These are phyloP conservation scores for Mirounga angustirostris DNA, from an alignment of 2,113 vertebrate species.

Conservation along the genomic window DNA sequence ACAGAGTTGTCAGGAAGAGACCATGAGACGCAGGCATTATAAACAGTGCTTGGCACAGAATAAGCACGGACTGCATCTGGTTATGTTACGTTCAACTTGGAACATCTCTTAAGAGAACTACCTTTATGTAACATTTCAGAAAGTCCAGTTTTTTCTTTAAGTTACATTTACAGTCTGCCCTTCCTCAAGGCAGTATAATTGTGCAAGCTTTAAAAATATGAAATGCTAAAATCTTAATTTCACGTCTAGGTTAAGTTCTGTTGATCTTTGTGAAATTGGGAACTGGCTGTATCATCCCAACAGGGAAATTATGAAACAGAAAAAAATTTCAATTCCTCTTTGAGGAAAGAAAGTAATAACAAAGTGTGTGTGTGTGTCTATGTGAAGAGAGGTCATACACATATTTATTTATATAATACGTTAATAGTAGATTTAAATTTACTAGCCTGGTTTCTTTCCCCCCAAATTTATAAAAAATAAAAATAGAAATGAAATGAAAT, in stretches of 20 bases:
- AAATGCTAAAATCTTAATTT: slow-evolving; percentile 33
- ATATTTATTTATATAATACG: neutral
- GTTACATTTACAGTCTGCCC: neutral
- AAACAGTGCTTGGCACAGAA: neutral
- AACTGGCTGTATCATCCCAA: neutral
- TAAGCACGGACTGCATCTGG: neutral
- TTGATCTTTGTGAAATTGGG: neutral
- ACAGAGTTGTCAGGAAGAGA: neutral
- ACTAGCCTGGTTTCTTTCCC: neutral
- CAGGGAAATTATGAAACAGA: neutral
- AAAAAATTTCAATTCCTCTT: neutral
- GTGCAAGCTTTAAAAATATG: slow-evolving; percentile 11
- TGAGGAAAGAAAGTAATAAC: slow-evolving; percentile 25
- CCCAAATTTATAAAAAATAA: slow-evolving; percentile 30
- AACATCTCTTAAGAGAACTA: neutral
- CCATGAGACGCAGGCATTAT: neutral
- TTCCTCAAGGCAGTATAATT: slow-evolving; percentile 6
- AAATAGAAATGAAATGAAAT: slow-evolving; percentile 29
- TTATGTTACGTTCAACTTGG: neutral
- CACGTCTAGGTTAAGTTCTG: neutral
- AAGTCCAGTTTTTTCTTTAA: neutral
- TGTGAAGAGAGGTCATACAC: neutral
- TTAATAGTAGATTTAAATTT: slow-evolving; percentile 29
- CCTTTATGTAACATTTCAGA: neutral
- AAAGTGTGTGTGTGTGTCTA: neutral